phyloP scores from a whole-genome alignment of 2,888 invertebrate species.

The Barypeithes pellucidus region DNA sequence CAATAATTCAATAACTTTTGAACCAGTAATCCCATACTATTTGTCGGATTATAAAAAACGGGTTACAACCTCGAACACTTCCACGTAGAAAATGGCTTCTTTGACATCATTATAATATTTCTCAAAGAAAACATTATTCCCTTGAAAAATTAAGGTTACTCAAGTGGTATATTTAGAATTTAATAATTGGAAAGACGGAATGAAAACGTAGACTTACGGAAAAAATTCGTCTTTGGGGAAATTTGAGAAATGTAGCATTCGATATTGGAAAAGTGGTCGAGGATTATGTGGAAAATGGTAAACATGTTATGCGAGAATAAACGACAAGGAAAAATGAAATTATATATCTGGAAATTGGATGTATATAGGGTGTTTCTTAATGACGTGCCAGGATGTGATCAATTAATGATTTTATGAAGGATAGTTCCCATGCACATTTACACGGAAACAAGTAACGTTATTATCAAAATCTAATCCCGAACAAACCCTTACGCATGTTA shows the following conservation, averaged over 20 bases:
- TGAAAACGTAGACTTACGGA: neutral
- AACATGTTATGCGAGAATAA: constrained; percentile 6
- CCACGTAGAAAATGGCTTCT: neutral
- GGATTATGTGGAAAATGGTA: neutral
- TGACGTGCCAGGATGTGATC: no score
- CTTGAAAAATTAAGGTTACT: neutral
- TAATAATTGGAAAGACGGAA: neutral
- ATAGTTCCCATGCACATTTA: no score
- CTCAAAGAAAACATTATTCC: neutral
- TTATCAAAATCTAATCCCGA: no score
- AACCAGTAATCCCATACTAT: no score
- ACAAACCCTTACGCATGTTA: constrained; percentile 1
- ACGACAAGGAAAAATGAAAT: neutral
- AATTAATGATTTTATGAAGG: no score
- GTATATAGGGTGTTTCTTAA: no score
- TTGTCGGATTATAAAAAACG: neutral
- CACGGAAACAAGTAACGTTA: no score
- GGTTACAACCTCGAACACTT: neutral
- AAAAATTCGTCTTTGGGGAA: constrained; percentile 14
- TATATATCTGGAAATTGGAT: neutral
- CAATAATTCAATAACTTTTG: no score
- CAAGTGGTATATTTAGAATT: constrained; percentile 8
- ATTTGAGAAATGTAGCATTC: constrained; percentile 14
- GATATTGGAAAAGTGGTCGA: constrained; percentile 7
- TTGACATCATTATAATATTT: neutral